Evolutionary conservation across 2,113 vertebrate species (phyloP).

Genomic region (Paradoxurus hermaphroditus): DNA sequence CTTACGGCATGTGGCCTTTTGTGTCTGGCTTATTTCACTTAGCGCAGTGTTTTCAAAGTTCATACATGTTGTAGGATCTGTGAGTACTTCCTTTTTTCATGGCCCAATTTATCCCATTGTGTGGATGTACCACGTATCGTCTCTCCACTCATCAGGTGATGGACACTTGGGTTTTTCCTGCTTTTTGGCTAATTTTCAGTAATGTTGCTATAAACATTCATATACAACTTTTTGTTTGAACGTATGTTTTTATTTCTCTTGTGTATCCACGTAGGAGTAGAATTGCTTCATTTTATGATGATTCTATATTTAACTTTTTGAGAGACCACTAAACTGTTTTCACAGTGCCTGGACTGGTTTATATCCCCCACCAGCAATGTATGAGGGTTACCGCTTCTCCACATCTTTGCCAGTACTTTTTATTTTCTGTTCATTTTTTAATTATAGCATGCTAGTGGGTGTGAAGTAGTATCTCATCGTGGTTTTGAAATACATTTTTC

Average conservation of each 20-base stretch:
- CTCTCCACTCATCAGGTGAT: not conserved
- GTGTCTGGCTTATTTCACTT: not conserved
- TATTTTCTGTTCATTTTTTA: not conserved
- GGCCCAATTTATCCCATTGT: not conserved
- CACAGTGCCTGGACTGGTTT: not conserved
- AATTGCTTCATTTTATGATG: not conserved
- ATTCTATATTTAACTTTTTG: not conserved
- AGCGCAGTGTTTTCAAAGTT: not conserved
- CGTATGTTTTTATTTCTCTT: not conserved
- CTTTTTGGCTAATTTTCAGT: not conserved
- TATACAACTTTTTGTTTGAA: not conserved
- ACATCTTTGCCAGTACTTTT: not conserved
- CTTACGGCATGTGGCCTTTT: not conserved
- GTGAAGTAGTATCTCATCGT: not conserved
- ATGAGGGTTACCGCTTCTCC: not conserved
- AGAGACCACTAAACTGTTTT: not conserved
- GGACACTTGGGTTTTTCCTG: not conserved
- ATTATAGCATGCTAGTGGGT: not conserved
- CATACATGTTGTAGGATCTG: not conserved
- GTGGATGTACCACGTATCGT: not conserved
- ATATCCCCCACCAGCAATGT: not conserved
- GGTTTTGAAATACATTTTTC: not conserved
- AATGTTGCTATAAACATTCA: not conserved
- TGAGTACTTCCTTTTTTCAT: not conserved
- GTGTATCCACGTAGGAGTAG: not conserved